Evolutionary conservation across 2,113 vertebrate species (phyloP), one percentile per base, ranked within the genome.

Genomic region (Isichthys henryi): DNA sequence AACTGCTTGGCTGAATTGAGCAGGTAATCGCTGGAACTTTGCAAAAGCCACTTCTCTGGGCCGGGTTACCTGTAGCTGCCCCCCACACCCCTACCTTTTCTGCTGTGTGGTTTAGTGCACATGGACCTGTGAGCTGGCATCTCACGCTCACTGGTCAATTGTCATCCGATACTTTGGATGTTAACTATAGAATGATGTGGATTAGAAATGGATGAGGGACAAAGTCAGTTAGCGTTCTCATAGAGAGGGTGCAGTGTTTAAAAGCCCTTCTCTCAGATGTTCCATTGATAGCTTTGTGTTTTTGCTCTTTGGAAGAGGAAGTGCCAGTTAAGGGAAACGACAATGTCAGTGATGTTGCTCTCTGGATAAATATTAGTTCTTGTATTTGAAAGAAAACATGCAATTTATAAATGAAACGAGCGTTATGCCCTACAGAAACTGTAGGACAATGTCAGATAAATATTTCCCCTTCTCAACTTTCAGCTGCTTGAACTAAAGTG

Each of bases 91-190:
- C 21, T 21, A 1, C 45, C 58, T 3, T 23, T 8, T 13, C 87
- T 2, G 1, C 66, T 31, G 19, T 11, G 46, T 53, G 46, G 35
- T 58, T 58, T 56, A 15, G 10, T 90, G 56, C 52, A 74, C 48
- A n/a, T 48, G 19, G 74, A 23, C 62, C 62, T 70, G 27, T 31
- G 62, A 70, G 62, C 62, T 31, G 62, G 10, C 62, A 48, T 23
- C 86, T 39, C 27, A n/a, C 74, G 46, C 9, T n/a, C 6, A 35
- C 31, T n/a, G n/a, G 27, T 13, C 15, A 52, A 2, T 88, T 90
- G 90, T 95, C 94, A 94, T 95, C 94, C 95, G 94, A 95, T 56
- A 46, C 90, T 80, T 70, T 88, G 89, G 90, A 90, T 66, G 46
- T 93, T 91, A n/a, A 89, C 90, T 91, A 93, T 91, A 91, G 91